Percentiles rank a stretch among this genome's conserved stretches.
Evolutionary conservation across 2,888 invertebrate species (phyloP).

Genomic region (Vandiemenella viatica): DNA sequence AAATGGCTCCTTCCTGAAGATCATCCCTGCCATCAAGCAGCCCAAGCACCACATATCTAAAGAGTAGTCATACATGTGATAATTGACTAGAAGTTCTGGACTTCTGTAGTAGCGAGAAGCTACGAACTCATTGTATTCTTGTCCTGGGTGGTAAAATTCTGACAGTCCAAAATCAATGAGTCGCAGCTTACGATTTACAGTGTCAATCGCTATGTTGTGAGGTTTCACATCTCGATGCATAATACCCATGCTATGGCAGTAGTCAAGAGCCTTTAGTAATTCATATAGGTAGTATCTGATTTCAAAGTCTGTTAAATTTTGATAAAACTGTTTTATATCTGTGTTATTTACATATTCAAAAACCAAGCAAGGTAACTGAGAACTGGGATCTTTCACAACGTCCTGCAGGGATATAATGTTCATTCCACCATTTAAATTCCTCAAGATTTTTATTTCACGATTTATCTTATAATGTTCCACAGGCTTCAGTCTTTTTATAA

Average conservation of each 20-base stretch:
- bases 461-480: slow-evolving; percentile 99
- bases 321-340: slow-evolving; percentile 99
- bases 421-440: slow-evolving; percentile 97
- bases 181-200: slow-evolving; percentile 94
- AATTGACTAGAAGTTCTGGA: slow-evolving; percentile 96
- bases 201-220: slow-evolving; percentile 99
- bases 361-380: slow-evolving; percentile 94
- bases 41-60: slow-evolving; percentile 99
- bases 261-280: slow-evolving; percentile 92
- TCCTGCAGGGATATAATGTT: slow-evolving; percentile 97
- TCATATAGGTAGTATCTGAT: slow-evolving; percentile 98
- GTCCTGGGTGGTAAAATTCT: slow-evolving; percentile 98
- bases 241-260: slow-evolving; percentile 99
- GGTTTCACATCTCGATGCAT: slow-evolving; percentile 99
- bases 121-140: slow-evolving; percentile 99
- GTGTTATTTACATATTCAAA: slow-evolving; percentile 99
- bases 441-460: slow-evolving; percentile 99
- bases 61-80: slow-evolving; percentile 99
- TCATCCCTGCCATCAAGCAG: slow-evolving; percentile 99
- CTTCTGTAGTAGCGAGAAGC: slow-evolving; percentile 99
- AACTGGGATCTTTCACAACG: slow-evolving; percentile 98
- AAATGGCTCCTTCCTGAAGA: slow-evolving; percentile 99
- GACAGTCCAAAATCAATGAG: slow-evolving; percentile 99
- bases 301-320: slow-evolving; percentile 98
- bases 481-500: no score